Evolutionary conservation across 2,888 invertebrate species (phyloP), one percentile per base, ranked within the genome.

Genomic region (Caenorhabditis parvicauda): DNA sequence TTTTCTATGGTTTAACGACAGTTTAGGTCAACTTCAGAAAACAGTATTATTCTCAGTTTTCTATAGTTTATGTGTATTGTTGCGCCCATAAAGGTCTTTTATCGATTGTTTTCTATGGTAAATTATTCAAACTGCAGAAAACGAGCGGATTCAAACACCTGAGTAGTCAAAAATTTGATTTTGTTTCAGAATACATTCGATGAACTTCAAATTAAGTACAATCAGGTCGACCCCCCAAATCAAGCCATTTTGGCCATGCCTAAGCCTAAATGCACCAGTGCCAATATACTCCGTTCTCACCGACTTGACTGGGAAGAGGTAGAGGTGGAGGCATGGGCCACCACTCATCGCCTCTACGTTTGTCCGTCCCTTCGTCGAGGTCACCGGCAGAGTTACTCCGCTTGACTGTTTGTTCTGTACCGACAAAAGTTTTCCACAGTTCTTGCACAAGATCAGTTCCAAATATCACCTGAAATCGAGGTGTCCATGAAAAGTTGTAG

Each of bases 381-480:
- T 59, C 64, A 7, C 75, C 70, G 21, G 70, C 46, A 7, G 77
- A 77, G 47, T 72, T 74, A 35, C 74, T 70, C 39, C 76, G 45
- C 55, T 79, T 77, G 25, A 75, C 22, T 29, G 61, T 55, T 9
- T 59, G 57, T 21, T 80, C 76, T 1, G 65, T 46, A 24, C 76
- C 75, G 49, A 59, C 69, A 55, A 68, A 76, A 5, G 64, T 67
- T 28, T 58, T 48, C 77, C 78, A 81, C 2, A 81, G 65, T 17
- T 73, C 66, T 22, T 66, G 72, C 4, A 80, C 75, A 19, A 81
- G 60, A 47, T 81, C 80, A 6, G 79, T 81, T 24, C 77, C 77
- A 55, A 81, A 81, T 19, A 81, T 81, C 17, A 79, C 72, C 25
- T 49, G 43, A 19, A 46, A 24, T n/a, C n/a, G n/a, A n/a, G n/a